These are phyloP conservation scores for Endotricha flammealis DNA, from an alignment of 2,888 invertebrate species.

Conservation along the genomic window DNA sequence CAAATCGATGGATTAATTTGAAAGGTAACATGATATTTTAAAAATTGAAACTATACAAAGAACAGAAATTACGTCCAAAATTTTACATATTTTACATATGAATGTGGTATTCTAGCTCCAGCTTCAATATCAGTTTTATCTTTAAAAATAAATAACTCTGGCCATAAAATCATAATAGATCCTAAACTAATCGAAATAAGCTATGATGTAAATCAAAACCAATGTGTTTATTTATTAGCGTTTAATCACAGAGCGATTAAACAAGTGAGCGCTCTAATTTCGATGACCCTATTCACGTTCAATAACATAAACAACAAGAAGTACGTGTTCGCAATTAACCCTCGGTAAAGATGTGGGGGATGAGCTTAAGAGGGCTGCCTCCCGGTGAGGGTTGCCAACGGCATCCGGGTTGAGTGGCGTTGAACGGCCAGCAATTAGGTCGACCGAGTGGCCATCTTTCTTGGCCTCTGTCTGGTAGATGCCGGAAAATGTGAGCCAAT, in stretches of 20 bases:
- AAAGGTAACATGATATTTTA: no score
- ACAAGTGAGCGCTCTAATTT: constrained; percentile 10
- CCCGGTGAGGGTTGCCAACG: constrained; percentile 38
- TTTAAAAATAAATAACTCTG: no score
- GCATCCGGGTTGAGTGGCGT: constrained; percentile 63
- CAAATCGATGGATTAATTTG: no score
- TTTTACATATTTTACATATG: no score
- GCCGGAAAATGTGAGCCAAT: constrained; percentile 26
- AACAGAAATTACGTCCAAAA: no score
- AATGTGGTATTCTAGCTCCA: no score
- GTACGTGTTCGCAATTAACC: constrained; percentile 38
- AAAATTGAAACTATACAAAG: no score
- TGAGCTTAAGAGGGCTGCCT: constrained; percentile 30
- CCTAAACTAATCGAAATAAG: not conserved
- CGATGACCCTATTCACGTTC: constrained; percentile 13
- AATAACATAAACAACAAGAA: constrained; percentile 23
- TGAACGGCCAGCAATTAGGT: constrained; percentile 68
- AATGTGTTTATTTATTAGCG: constrained; percentile 1
- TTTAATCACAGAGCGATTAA: constrained; percentile 12
- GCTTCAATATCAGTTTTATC: no score
- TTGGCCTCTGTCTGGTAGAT: constrained; percentile 29
- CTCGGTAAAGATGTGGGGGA: constrained; percentile 26
- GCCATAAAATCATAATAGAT: no score
- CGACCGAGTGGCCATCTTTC: constrained; percentile 47
- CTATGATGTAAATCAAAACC: not conserved